phyloP scores from a whole-genome alignment of 2,888 invertebrate genomes.

The Phengaris alcon region DNA sequence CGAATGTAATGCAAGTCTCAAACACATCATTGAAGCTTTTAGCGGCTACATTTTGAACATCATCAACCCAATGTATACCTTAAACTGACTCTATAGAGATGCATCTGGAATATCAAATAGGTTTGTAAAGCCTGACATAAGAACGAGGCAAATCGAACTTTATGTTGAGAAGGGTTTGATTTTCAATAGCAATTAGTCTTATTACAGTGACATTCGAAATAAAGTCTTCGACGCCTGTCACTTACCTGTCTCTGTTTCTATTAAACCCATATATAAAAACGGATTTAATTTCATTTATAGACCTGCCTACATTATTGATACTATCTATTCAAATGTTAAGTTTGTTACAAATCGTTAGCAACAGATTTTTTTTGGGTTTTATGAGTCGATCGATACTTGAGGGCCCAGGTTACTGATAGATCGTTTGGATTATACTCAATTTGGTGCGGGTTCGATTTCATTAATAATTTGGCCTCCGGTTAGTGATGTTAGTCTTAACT shows the following conservation, averaged over 20 bases:
- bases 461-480: too few relatives aligned
- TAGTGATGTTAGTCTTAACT: too few relatives aligned
- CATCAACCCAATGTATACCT: not conserved
- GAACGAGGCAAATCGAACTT: not conserved
- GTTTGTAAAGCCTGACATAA: not conserved
- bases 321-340: too few relatives aligned
- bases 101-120: not conserved
- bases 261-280: not conserved
- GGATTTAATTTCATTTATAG: too few relatives aligned
- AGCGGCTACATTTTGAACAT: not conserved
- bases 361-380: too few relatives aligned
- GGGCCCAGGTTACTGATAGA: too few relatives aligned
- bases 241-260: not conserved
- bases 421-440: too few relatives aligned
- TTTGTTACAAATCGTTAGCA: too few relatives aligned
- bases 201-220: not conserved
- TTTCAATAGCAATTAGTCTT: not conserved
- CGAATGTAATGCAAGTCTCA: not conserved
- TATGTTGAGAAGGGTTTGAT: not conserved
- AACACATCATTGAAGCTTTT: slow-evolving; percentile 7
- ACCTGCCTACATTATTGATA: too few relatives aligned
- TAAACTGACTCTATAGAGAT: not conserved
- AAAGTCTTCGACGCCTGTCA: not conserved
- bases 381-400: too few relatives aligned
- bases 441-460: too few relatives aligned